Evolutionary conservation across 2,113 vertebrate species (phyloP), one percentile per base, ranked within the genome.

Genomic region (Orycteropus afer): DNA sequence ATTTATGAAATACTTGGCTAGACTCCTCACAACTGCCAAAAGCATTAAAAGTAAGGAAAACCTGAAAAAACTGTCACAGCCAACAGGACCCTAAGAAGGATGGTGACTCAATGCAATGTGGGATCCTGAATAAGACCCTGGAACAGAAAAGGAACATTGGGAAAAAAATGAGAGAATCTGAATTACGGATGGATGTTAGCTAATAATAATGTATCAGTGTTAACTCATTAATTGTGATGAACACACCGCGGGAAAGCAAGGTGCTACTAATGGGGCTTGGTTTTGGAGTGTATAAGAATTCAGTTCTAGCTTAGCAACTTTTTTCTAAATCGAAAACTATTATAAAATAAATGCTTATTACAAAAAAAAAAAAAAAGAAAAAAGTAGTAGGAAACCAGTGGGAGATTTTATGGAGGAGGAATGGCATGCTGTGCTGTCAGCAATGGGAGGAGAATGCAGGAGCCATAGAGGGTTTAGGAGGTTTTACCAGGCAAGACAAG

Each of bases 241-340:
- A 8, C 2, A 0, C 0, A 5, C 22, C 57, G 7, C 3, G n/a
- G 13, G 18, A 14, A 53, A 1, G 4, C 37, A 18, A 65, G 15
- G 45, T 20, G 7, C 53, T 23, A 27, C 34, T 0, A 0, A 2
- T 2, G 8, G 47, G 37, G n/a, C 27, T 2, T 29, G 47, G 17
- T 25, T 7, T 0, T 10, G 53, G 25, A 4, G 8, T 3, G n/a
- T 11, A 18, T 1, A 15, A 47, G 61, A 61, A 34, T 32, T 20
- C 13, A 13, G 10, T 71, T 20, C 25, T 37, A 2, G 20, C 17
- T 80, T 74, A 14, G 27, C 32, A 47, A 40, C n/a, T n/a, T 63
- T n/a, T 37, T 37, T 47, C 10, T 55, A 13, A 45, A 83, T 53
- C 37, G 40, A 32, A 37, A 63, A 71, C 40, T 12, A 40, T 71